Conservation (phyloP, 2,113 vertebrate genomes). For the rat (Rattus norvegicus) region GRCr8 NC_086021.1:81588501-81589000, state of each 20-base stretch:
- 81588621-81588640: background rate
- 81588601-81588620: background rate
- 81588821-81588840: slow-evolving; percentile 78
- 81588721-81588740: slow-evolving; percentile 37
- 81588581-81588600: background rate
- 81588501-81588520: background rate
- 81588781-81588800: background rate
- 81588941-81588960: slow-evolving; percentile 66
- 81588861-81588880: slow-evolving; percentile 72
- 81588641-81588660: slow-evolving; percentile 16
- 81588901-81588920: slow-evolving; percentile 59
- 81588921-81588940: slow-evolving; percentile 2
- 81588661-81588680: background rate
- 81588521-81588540: slow-evolving; percentile 5
- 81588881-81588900: slow-evolving; percentile 51
- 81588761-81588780: slow-evolving; percentile 44
- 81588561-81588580: background rate
- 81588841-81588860: slow-evolving; percentile 71
- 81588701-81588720: background rate
- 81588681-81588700: slow-evolving; percentile 48
- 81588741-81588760: slow-evolving; percentile 27
- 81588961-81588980: slow-evolving; percentile 56
- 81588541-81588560: background rate
- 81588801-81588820: slow-evolving; percentile 54
- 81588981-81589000: slow-evolving; percentile 24